These are phyloP conservation scores for Deilephila porcellus DNA, from an alignment of 2,888 invertebrate genomes.

Conservation along the genomic window DNA sequence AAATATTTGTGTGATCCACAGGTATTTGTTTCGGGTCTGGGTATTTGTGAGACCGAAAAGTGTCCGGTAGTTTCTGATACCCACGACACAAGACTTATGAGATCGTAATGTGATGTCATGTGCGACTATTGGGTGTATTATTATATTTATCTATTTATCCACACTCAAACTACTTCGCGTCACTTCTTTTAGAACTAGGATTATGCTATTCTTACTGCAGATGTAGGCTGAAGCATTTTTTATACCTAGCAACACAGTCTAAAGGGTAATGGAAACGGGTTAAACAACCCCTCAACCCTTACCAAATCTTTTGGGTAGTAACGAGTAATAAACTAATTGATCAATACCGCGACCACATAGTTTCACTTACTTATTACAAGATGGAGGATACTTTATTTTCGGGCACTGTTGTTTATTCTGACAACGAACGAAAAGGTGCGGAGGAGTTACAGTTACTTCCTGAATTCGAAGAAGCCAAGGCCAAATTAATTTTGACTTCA, in stretches of 20 bases:
- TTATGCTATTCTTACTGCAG: background rate
- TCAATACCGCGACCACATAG: slow-evolving; percentile 26
- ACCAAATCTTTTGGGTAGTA: slow-evolving; percentile 37
- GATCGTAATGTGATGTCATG: too few relatives aligned
- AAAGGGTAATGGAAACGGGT: background rate
- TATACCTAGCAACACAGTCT: slow-evolving; percentile 5
- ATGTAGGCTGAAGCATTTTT: background rate
- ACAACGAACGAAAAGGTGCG: slow-evolving; percentile 43
- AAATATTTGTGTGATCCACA: too few relatives aligned
- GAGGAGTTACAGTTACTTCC: slow-evolving; percentile 38
- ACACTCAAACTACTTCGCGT: too few relatives aligned
- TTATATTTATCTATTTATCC: too few relatives aligned
- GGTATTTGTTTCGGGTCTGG: too few relatives aligned
- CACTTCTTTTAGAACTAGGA: too few relatives aligned
- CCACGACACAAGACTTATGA: too few relatives aligned
- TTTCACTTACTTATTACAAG: slow-evolving; percentile 19
- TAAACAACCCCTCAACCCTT: slow-evolving; percentile 23
- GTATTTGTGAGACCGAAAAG: too few relatives aligned
- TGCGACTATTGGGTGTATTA: too few relatives aligned
- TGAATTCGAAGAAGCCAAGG: slow-evolving; percentile 50
- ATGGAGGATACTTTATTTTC: slow-evolving; percentile 61
- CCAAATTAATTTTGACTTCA: slow-evolving; percentile 62
- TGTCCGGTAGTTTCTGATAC: too few relatives aligned
- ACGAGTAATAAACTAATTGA: slow-evolving; percentile 15
- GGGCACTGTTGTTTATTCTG: slow-evolving; percentile 55